Percentiles rank a stretch among this genome's conserved stretches.
These are phyloP conservation scores for Meteorus sp. DNA, from an alignment of 1,140 invertebrate species.

Conservation along the genomic window DNA sequence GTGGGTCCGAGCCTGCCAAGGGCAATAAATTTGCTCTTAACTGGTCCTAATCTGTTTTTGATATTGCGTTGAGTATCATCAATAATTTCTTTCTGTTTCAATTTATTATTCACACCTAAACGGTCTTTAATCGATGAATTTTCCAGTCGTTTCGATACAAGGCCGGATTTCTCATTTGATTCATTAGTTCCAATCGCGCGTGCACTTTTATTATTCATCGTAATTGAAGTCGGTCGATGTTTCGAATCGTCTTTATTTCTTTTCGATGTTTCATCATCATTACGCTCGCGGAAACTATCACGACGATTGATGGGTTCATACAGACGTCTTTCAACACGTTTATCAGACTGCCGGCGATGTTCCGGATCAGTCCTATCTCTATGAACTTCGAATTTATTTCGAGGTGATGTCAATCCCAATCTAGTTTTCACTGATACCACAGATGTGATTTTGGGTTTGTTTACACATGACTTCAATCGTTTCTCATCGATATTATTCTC, in stretches of 20 bases:
- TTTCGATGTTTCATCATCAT: constrained; percentile 25
- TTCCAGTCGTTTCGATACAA: constrained; percentile 24
- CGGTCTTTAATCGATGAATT: constrained; percentile 42
- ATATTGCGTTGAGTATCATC: constrained; percentile 49
- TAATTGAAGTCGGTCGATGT: constrained; percentile 33
- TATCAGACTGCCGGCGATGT: constrained; percentile 31
- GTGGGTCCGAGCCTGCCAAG: constrained; percentile 29
- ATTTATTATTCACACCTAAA: constrained; percentile 31
- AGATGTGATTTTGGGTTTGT: constrained; percentile 51
- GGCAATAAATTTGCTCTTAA: constrained; percentile 51
- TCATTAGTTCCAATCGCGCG: constrained; percentile 16
- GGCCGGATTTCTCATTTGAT: constrained; percentile 20
- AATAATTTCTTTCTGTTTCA: constrained; percentile 42
- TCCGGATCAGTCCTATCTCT: constrained; percentile 16
- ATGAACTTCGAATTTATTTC: constrained; percentile 44
- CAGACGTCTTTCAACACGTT: constrained; percentile 28
- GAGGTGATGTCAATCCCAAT: constrained; percentile 37
- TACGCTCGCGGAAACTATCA: constrained; percentile 27
- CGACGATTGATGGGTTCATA: constrained; percentile 25
- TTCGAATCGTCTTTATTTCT: constrained; percentile 33
- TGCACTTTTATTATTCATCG: constrained; percentile 23
- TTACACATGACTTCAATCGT: constrained; percentile 47
- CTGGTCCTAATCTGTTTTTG: constrained; percentile 55
- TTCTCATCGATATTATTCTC: constrained; percentile 30
- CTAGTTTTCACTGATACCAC: constrained; percentile 52